These are phyloP conservation scores for Enteromius mattozi DNA, from an alignment of 2,797 vertebrate genomes.

Conservation along the genomic window DNA sequence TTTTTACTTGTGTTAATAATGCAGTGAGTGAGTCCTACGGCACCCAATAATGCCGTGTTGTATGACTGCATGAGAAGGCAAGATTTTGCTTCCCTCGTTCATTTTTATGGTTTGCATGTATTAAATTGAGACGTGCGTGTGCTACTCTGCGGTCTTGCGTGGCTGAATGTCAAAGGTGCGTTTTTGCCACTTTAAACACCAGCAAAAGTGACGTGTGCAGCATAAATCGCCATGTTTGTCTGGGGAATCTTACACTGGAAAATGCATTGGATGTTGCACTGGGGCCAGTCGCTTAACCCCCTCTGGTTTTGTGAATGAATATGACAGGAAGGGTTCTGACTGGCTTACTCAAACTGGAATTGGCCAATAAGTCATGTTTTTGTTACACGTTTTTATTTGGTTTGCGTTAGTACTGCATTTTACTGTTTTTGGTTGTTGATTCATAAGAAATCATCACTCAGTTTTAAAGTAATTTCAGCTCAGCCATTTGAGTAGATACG, in stretches of 20 bases:
- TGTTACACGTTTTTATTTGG: slow-evolving; percentile 8
- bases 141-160: slow-evolving; percentile 41
- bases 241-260: slow-evolving; percentile 54
- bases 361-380: slow-evolving; percentile 8
- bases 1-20: slow-evolving; percentile 50
- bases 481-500: background rate
- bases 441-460: slow-evolving; percentile 25
- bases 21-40: slow-evolving; percentile 52
- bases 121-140: slow-evolving; percentile 56
- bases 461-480: slow-evolving; percentile 44
- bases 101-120: slow-evolving; percentile 57
- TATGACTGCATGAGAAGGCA: slow-evolving; percentile 55
- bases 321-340: background rate
- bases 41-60: slow-evolving; percentile 50
- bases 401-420: slow-evolving; percentile 27
- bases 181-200: slow-evolving; percentile 61
- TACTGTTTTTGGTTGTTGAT: slow-evolving; percentile 32
- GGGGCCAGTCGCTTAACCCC: slow-evolving; percentile 47
- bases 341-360: slow-evolving; percentile 42
- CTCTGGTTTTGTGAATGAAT: slow-evolving; percentile 38
- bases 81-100: slow-evolving; percentile 39
- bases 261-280: slow-evolving; percentile 62
- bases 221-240: slow-evolving; percentile 38
- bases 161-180: slow-evolving; percentile 34
- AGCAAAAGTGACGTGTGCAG: slow-evolving; percentile 41